A percentile compares a stretch with the other conserved stretches of the same genome.
Evolutionary conservation across 37 sponge, comb jelly and placozoan genomes (phyloP).

Genomic region (Mnemiopsis leidyi): DNA sequence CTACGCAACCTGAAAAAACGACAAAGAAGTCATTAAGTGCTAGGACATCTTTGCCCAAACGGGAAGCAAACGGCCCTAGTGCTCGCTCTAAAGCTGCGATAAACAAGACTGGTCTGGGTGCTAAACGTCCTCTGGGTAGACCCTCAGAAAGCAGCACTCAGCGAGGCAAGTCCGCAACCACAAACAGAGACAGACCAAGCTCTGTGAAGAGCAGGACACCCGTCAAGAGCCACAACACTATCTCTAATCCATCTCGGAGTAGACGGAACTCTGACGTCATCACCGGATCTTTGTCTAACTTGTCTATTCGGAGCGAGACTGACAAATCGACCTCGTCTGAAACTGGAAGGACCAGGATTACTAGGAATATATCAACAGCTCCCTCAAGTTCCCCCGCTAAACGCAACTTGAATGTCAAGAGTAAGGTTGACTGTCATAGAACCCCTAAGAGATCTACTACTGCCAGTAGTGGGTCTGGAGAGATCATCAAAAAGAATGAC

Average conservation of each 20-base stretch:
- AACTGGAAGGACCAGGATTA: neutral
- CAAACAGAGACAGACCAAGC: constrained; percentile 38
- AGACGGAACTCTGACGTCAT: constrained; percentile 22
- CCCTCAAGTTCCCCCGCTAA: neutral
- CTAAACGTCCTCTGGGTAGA: constrained; percentile 23
- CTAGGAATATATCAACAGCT: neutral
- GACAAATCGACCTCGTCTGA: neutral
- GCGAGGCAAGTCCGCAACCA: neutral
- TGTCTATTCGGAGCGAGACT: constrained; percentile 46
- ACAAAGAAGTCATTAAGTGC: neutral
- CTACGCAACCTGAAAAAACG: neutral
- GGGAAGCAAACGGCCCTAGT: neutral
- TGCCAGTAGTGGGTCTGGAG: constrained; percentile 11
- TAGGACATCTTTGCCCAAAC: neutral
- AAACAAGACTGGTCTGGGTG: constrained; percentile 53
- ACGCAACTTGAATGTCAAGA: constrained; percentile 11
- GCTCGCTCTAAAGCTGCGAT: constrained; percentile 58
- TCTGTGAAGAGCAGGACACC: constrained; percentile 9
- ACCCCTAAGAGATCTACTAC: neutral
- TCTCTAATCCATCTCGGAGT: neutral
- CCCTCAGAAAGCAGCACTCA: neutral
- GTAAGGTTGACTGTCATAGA: constrained; percentile 58
- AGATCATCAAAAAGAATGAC: constrained; percentile 49
- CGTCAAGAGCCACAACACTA: neutral
- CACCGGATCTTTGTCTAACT: constrained; percentile 38